These are phyloP conservation scores for Philypnodon macrostomus DNA, from an alignment of 2,797 vertebrate species.

Conservation along the genomic window DNA sequence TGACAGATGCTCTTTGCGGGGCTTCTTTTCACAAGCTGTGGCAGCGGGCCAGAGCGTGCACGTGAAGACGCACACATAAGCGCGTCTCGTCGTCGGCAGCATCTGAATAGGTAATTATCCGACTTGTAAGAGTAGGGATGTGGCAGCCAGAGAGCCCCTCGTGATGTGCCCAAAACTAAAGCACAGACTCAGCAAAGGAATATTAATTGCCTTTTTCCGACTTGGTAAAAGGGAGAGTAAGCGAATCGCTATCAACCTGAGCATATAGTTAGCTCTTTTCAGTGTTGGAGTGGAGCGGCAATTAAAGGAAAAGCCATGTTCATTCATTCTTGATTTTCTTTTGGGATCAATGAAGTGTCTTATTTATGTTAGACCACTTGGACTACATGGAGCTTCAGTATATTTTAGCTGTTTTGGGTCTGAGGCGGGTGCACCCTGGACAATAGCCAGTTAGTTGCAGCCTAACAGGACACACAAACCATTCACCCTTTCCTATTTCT, in stretches of 20 bases:
- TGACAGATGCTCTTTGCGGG: constrained; percentile 66
- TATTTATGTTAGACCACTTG: no score
- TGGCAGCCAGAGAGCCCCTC: constrained; percentile 43
- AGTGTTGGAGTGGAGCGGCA: background rate
- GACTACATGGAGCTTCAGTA: no score
- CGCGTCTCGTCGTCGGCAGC: constrained; percentile 47
- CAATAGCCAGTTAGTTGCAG: no score
- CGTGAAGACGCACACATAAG: constrained; percentile 4
- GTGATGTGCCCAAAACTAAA: constrained; percentile 66
- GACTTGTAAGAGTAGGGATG: constrained; percentile 52
- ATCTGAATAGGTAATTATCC: constrained; percentile 70
- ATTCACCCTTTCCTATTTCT: no score
- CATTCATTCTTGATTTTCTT: no score
- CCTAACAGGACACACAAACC: no score
- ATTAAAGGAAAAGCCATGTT: no score
- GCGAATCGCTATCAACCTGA: constrained; percentile 44
- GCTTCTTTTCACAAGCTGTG: constrained; percentile 59
- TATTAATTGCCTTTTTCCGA: constrained; percentile 59
- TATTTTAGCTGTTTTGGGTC: no score
- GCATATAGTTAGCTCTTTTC: no score
- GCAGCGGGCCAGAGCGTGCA: constrained; percentile 41
- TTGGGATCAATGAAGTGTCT: no score
- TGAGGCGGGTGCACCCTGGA: no score
- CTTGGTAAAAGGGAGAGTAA: constrained; percentile 31
- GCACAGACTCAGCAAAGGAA: constrained; percentile 55